A percentile compares a stretch with the other conserved stretches of the same genome.
Conservation (phyloP, 2,888 invertebrate species). For the Imbricaverruca yamaguchii region DNA sequence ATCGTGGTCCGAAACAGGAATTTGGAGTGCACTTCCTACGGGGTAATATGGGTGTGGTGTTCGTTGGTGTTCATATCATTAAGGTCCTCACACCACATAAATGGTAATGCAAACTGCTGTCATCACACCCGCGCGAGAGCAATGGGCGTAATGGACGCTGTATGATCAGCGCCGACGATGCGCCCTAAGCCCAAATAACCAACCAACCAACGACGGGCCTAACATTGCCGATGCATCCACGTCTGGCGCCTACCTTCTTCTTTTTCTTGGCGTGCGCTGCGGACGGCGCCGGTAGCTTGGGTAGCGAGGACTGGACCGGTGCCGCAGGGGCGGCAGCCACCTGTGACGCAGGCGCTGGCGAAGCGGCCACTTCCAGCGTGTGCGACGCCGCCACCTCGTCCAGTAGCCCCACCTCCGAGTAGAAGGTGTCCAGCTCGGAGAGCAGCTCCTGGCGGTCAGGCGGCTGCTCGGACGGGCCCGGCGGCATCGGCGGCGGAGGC, state of each 20-base stretch:
- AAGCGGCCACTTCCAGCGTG: background rate
- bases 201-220: no score
- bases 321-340: constrained; percentile 27
- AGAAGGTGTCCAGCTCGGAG: constrained; percentile 52
- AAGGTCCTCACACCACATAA: no score
- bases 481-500: constrained; percentile 40
- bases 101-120: no score
- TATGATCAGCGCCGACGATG: no score
- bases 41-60: no score
- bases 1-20: no score
- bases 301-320: constrained; percentile 28
- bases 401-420: constrained; percentile 52
- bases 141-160: no score
- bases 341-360: background rate
- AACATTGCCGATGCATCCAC: no score
- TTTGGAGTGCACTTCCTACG: no score
- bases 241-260: constrained; percentile 33
- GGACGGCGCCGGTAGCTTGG: constrained; percentile 37
- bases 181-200: no score
- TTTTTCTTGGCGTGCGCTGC: constrained; percentile 35
- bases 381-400: constrained; percentile 38
- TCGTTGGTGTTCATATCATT: no score
- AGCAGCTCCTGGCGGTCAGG: background rate
- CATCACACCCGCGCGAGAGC: no score
- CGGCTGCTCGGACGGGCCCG: background rate